Base-by-base conservation (phyloP, 2,113 vertebrate genomes). In the Nerophis ophidion region DNA sequence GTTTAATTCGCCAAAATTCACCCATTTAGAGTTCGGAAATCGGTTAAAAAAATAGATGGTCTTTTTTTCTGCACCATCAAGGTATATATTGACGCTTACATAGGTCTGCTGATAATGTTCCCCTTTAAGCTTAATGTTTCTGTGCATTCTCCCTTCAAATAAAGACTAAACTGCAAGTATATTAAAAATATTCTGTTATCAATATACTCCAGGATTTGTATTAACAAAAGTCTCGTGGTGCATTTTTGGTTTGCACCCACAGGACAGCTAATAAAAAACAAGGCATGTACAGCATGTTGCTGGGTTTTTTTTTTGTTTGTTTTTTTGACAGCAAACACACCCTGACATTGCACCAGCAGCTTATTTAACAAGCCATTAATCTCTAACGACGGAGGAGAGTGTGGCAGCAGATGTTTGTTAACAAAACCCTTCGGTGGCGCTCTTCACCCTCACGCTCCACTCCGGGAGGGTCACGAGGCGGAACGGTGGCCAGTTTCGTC, bases 281-380 rank as follows among this genome's bases (percentile, higher is more conserved):
- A n/a, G n/a, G 70, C 63, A 66, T 58, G 68, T 74, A 65, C 47
- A 35, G 54, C 63, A 44, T 44, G 68, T 71, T 49, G 66, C 47
- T 69, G 70, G n/a, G n/a, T 61, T 57, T 5, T 33, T 5, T 19
- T 47, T 19, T 19, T 0, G 13, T 16, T n/a, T 38, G 40, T 46
- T 53, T 16, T 13, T 14, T 57, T 80, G 74, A 79, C 70, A 67
- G 79, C 64, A 84, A 71, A 85, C 80, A 76, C 68, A 66, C 64
- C 72, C 69, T 80, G 82, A 88, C 86, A 81, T 85, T 86, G 80
- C 78, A 12, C 70, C 75, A 70, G 81, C 65, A 61, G 71, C 74
- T 87, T 77, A 80, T 85, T 85, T 87, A 88, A 88, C 79, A 83
- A 74, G 64, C 66, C 86, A 88, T 89, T 89, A 84, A 87, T 87